These are phyloP conservation scores for Antedon bifida DNA, from an alignment of 35 echinoderm and acorn worm species.

Conservation along the genomic window DNA sequence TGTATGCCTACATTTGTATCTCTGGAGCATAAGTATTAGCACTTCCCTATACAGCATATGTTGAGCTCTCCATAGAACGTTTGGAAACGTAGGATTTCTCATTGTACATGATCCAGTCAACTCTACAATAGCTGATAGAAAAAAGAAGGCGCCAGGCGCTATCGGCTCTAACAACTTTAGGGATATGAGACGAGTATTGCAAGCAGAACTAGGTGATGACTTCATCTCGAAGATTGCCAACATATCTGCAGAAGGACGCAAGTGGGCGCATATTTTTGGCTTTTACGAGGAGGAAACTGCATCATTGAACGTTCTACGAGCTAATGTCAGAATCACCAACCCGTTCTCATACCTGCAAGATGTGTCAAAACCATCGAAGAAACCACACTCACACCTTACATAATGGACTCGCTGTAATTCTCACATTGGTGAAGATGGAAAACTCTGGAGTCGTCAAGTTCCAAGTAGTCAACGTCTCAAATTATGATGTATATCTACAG, in stretches of 20 bases:
- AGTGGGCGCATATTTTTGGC: background rate
- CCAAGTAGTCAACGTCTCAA: background rate
- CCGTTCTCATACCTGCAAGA: background rate
- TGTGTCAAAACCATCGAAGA: slow-evolving; percentile 6
- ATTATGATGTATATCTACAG: slow-evolving; percentile 4
- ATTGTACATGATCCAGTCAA: slow-evolving; percentile 12
- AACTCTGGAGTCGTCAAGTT: background rate
- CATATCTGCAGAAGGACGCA: background rate
- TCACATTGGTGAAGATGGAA: background rate
- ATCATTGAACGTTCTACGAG: background rate
- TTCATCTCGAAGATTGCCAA: background rate
- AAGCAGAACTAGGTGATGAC: background rate
- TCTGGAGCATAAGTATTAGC: background rate
- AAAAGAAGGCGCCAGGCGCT: slow-evolving; percentile 17
- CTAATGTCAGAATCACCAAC: background rate
- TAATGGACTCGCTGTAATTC: background rate
- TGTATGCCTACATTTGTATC: background rate
- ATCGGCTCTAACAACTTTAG: slow-evolving; percentile 10
- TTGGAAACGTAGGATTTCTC: background rate
- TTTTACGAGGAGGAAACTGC: background rate
- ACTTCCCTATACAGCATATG: background rate
- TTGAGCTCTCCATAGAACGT: background rate
- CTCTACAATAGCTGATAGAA: slow-evolving; percentile 1
- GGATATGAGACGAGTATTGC: background rate
- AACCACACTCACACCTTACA: background rate